Base-by-base conservation (phyloP, 2,113 vertebrate genomes). In the Eurystomus gularis region DNA sequence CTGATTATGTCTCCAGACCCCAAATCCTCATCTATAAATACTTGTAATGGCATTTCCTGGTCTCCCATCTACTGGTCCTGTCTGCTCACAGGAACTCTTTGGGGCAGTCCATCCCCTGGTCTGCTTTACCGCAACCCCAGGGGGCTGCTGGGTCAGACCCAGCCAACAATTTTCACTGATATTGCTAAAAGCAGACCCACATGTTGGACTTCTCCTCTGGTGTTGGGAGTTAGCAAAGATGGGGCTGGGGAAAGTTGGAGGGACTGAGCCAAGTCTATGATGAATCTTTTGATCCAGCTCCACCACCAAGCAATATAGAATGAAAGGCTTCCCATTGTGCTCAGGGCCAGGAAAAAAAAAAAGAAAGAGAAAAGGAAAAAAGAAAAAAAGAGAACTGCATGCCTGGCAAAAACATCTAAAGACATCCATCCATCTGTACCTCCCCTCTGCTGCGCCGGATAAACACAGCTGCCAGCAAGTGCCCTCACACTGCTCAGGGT, bases 71-170 rank as follows among this genome's bases (percentile, higher is more conserved):
- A 18, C 18, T 15, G 29, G 33, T 46, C n/a, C 40, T 58, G 19
- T 19, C 60, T 82, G 23, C 31, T 68, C 10, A 29, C 15, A n/a
- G 31, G 33, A 81, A 21, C 44, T 35, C 37, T n/a, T 20, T 46
- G n/a, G 33, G 39, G 26, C 13, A 48, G 61, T 20, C 33, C 19
- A 10, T 20, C 14, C 49, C 62, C 12, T 17, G 13, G 5, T 44
- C 42, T 26, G 25, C 35, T 65, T 60, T 21, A 42, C 54, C 19
- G 31, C 7, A 17, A 3, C 5, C 4, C 0, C 0, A 0, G 4
- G 16, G 20, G 7, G 11, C n/a, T 70, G 39, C 14, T 1, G 2
- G 61, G 49, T 13, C 1, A 1, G 44, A 76, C 51, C 21, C 17
- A 7, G 44, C 21, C 61, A 33, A 29, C 0, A 0, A 0, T 0